phyloP scores from a whole-genome alignment of 2,113 vertebrate genomes.

The Sinocyclocheilus rhinocerous region DNA sequence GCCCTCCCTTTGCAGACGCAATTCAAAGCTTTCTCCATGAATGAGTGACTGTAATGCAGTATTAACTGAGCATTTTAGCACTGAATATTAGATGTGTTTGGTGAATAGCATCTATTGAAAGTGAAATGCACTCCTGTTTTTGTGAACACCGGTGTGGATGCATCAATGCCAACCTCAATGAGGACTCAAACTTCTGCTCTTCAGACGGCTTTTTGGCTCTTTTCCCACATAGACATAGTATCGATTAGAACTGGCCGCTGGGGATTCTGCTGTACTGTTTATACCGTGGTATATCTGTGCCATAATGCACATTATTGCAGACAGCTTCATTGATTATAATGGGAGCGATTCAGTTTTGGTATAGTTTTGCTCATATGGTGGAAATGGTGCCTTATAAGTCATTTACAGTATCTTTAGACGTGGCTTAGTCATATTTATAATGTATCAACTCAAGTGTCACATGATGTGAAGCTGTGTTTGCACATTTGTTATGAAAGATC shows the following conservation, averaged over 20 bases:
- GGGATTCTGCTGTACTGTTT: background rate
- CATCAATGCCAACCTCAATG: conserved; percentile 17
- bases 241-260: background rate
- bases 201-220: background rate
- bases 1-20: conserved; percentile 51
- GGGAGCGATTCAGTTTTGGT: background rate
- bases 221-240: background rate
- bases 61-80: conserved; percentile 9
- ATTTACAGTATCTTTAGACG: no score
- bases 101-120: conserved; percentile 12
- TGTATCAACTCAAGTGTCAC: no score
- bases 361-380: background rate
- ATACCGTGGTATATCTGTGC: background rate
- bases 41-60: conserved; percentile 25
- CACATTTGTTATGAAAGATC: no score
- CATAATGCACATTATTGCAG: background rate
- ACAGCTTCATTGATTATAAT: background rate
- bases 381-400: background rate
- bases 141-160: background rate
- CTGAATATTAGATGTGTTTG: conserved; percentile 36
- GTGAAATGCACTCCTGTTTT: conserved; percentile 34
- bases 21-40: conserved; percentile 42
- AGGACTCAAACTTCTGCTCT: background rate
- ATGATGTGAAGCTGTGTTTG: no score
- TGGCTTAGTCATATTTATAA: no score